Percentiles rank a stretch among this genome's conserved stretches.
phyloP scores from a whole-genome alignment of 2,113 vertebrate genomes.

The Paedocypris sp. region DNA sequence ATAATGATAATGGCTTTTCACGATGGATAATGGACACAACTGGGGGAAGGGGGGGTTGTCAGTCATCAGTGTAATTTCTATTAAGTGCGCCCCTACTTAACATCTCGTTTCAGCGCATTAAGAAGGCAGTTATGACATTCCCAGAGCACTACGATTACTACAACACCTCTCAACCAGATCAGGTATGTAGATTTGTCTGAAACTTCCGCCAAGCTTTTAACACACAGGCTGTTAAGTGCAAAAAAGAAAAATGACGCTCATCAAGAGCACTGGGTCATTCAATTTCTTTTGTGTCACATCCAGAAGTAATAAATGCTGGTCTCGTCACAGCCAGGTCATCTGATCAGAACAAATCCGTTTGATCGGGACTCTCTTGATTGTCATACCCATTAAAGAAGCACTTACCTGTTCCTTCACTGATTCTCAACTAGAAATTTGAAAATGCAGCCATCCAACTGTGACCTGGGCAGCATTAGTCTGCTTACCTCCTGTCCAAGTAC shows the following conservation, averaged over 20 bases:
- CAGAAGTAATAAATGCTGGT: conserved; percentile 47
- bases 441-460: neutral
- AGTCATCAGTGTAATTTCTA: neutral
- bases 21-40: neutral
- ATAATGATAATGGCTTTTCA: conserved; percentile 1
- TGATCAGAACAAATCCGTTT: conserved; percentile 50
- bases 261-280: conserved; percentile 54
- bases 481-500: conserved; percentile 20
- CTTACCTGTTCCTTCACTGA: conserved; percentile 39
- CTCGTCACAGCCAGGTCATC: conserved; percentile 50
- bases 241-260: conserved; percentile 37
- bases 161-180: conserved; percentile 38
- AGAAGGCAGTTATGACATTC: conserved; percentile 43
- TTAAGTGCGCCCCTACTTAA: neutral
- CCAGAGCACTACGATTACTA: conserved; percentile 48
- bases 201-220: conserved; percentile 14
- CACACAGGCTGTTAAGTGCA: neutral
- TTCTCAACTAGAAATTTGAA: conserved; percentile 46
- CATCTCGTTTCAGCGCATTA: conserved; percentile 38
- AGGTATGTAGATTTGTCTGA: conserved; percentile 43
- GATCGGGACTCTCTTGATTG: conserved; percentile 54
- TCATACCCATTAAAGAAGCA: conserved; percentile 58
- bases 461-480: conserved; percentile 33
- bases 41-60: neutral
- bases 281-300: conserved; percentile 58